phyloP scores from a whole-genome alignment of 2,888 invertebrate species.

The Hyposoter dolosus region DNA sequence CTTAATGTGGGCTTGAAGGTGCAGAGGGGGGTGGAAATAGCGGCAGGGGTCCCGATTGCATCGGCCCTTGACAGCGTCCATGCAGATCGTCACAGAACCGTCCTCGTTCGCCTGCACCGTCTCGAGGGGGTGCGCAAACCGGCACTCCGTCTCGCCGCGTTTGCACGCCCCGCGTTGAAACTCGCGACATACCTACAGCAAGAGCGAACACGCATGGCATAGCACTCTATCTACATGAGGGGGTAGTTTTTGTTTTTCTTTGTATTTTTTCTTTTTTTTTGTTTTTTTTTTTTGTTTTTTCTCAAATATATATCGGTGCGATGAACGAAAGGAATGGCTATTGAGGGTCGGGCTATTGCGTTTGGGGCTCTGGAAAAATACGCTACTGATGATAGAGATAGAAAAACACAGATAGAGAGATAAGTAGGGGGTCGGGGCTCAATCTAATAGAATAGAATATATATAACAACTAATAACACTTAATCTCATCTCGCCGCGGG shows the following conservation, averaged over 20 bases:
- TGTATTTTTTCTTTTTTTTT: background rate
- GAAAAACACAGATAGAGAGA: slow-evolving; percentile 21
- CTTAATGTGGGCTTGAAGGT: slow-evolving; percentile 99
- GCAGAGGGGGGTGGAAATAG: slow-evolving; percentile 99
- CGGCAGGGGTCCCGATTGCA: slow-evolving; percentile 99
- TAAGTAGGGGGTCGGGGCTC: slow-evolving; percentile 23
- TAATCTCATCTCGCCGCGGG: slow-evolving; percentile 30
- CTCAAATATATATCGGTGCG: slow-evolving; percentile 43
- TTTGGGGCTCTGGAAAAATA: slow-evolving; percentile 73
- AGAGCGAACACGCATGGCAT: slow-evolving; percentile 85
- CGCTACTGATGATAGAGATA: slow-evolving; percentile 64
- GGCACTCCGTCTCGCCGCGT: slow-evolving; percentile 98
- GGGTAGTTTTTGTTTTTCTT: slow-evolving; percentile 38
- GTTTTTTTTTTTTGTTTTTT: slow-evolving; percentile 11
- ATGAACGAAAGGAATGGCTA: slow-evolving; percentile 48
- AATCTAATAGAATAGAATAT: slow-evolving; percentile 51
- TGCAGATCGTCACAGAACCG: slow-evolving; percentile 99
- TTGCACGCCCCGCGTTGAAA: slow-evolving; percentile 99
- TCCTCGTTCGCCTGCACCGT: slow-evolving; percentile 98
- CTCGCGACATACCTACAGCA: slow-evolving; percentile 98
- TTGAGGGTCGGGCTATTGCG: slow-evolving; percentile 64
- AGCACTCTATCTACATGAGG: slow-evolving; percentile 82
- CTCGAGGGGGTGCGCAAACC: slow-evolving; percentile 99
- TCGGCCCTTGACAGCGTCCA: slow-evolving; percentile 99
- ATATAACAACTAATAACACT: slow-evolving; percentile 30